Evolutionary conservation across 2,797 vertebrate genomes (phyloP).

Genomic region (Ctenopoma kingsleyae): DNA sequence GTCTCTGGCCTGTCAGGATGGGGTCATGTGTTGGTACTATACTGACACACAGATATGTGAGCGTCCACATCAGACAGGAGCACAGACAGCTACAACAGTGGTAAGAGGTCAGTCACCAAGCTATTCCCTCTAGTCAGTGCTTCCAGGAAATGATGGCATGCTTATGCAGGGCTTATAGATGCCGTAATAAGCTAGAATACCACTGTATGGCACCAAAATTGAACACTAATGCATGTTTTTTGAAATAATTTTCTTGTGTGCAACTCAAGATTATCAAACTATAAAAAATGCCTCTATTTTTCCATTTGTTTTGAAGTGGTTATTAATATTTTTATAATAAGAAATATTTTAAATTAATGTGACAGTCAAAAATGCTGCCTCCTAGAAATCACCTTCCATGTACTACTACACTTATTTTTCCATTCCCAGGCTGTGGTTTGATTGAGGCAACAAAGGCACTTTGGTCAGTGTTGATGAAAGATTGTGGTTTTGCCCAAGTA

Average conservation of each 20-base stretch:
- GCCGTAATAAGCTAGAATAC: constrained; percentile 3
- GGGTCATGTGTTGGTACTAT: constrained; percentile 34
- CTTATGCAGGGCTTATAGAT: constrained; percentile 5
- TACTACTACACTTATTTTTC: not conserved
- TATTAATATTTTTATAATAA: not conserved
- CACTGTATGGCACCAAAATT: not conserved
- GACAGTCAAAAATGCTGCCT: no score
- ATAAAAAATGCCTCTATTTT: not conserved
- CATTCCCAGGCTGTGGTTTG: not conserved
- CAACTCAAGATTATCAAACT: not conserved
- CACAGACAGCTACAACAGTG: constrained; percentile 39
- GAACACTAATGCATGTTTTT: not conserved
- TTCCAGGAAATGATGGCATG: constrained; percentile 41
- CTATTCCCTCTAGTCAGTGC: constrained; percentile 46
- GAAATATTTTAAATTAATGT: not conserved
- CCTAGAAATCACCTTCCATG: not conserved
- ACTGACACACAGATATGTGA: constrained; percentile 60
- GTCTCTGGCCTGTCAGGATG: constrained; percentile 54
- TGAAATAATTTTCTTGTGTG: not conserved
- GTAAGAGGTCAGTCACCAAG: constrained; percentile 51
- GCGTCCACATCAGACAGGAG: constrained; percentile 34
- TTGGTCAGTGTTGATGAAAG: not conserved
- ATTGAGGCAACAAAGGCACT: not conserved
- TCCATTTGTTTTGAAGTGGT: not conserved
- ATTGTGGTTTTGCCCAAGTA: not conserved